Evolutionary conservation across 2,113 vertebrate genomes (phyloP).

Genomic region (Salvelinus alpinus): DNA sequence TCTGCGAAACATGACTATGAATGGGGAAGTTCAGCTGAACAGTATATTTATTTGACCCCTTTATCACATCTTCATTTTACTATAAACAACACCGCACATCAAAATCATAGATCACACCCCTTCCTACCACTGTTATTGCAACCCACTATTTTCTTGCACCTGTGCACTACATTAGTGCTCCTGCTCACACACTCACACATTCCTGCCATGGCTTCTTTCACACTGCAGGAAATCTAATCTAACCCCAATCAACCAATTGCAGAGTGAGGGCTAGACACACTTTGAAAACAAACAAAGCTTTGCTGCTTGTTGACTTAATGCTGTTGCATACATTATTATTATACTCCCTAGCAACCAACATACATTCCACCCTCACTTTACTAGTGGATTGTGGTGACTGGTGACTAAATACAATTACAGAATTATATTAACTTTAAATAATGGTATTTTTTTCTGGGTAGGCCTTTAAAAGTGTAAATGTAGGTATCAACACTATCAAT

Average conservation of each 20-base stretch:
- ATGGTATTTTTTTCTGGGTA: constrained; percentile 15
- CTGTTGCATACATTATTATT: constrained; percentile 56
- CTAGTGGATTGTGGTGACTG: constrained; percentile 32
- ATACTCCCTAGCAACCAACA: constrained; percentile 59
- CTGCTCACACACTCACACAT: constrained; percentile 33
- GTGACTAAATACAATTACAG: constrained; percentile 39
- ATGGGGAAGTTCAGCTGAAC: not conserved
- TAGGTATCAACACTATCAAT: no score
- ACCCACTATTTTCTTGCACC: not conserved
- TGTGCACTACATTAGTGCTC: constrained; percentile 17
- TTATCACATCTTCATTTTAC: not conserved
- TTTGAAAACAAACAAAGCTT: constrained; percentile 71
- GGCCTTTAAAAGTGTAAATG: not conserved
- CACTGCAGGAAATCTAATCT: constrained; percentile 67
- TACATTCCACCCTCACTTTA: constrained; percentile 51
- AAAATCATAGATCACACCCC: not conserved
- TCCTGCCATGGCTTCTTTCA: constrained; percentile 59
- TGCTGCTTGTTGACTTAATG: constrained; percentile 66
- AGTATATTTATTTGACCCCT: not conserved
- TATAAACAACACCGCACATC: not conserved
- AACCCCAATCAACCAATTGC: constrained; percentile 65
- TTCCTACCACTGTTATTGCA: not conserved
- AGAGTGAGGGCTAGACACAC: constrained; percentile 65
- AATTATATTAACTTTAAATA: constrained; percentile 46
- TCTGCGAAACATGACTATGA: not conserved